phyloP scores from a whole-genome alignment of 2,113 vertebrate genomes.

The Polyodon spathula region DNA sequence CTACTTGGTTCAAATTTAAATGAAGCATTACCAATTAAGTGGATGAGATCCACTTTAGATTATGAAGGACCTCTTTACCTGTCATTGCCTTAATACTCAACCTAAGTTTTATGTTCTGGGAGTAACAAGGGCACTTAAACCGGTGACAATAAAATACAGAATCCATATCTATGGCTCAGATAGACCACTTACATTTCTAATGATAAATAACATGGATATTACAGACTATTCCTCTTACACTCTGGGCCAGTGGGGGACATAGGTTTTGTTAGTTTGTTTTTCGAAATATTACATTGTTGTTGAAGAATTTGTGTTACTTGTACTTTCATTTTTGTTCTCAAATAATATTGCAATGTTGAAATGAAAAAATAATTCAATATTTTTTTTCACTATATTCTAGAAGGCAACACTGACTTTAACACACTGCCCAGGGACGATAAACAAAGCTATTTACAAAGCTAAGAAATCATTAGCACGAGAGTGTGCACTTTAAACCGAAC shows the following conservation, averaged over 20 bases:
- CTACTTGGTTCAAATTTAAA: no score
- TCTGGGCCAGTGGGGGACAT: no score
- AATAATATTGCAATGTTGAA: constrained; percentile 26
- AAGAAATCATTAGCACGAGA: constrained; percentile 18
- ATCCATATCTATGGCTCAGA: constrained; percentile 46
- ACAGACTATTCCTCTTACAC: no score
- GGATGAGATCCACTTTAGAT: no score
- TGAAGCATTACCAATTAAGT: no score
- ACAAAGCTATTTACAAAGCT: constrained; percentile 65
- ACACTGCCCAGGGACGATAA: constrained; percentile 37
- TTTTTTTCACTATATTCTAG: constrained; percentile 38
- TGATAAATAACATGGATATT: constrained; percentile 22
- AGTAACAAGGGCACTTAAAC: constrained; percentile 57
- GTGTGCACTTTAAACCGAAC: neutral
- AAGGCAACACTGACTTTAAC: constrained; percentile 54
- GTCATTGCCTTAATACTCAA: constrained; percentile 11
- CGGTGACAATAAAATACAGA: constrained; percentile 62
- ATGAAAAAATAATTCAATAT: constrained; percentile 31
- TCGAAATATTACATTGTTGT: neutral
- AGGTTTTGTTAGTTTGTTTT: no score
- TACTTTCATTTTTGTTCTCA: constrained; percentile 13
- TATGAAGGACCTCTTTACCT: no score
- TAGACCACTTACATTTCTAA: constrained; percentile 41
- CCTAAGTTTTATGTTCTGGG: constrained; percentile 53
- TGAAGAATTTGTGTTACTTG: constrained; percentile 1